Percentiles rank a stretch among this genome's conserved stretches.
Evolutionary conservation across 2,113 vertebrate genomes (phyloP).

Genomic region (Platichthys flesus): DNA sequence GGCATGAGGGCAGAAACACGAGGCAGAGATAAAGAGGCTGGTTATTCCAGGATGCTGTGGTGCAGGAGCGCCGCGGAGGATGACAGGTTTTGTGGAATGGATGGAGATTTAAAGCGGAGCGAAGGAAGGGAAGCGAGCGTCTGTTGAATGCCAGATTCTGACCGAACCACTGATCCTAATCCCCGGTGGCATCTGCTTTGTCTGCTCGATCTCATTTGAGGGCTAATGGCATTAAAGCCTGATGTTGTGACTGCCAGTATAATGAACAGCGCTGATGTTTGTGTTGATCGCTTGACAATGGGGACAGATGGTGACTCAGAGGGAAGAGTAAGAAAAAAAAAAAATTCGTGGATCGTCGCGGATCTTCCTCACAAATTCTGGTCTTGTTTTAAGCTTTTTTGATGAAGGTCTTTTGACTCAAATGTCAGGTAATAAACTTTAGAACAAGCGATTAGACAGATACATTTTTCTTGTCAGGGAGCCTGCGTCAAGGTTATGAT

Average conservation of each 20-base stretch:
- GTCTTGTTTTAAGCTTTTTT: background rate
- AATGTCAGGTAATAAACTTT: background rate
- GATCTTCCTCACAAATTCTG: too few species aligned
- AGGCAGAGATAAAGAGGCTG: slow-evolving; percentile 61
- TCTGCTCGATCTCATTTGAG: slow-evolving; percentile 33
- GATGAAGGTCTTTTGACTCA: background rate
- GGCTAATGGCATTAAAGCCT: slow-evolving; percentile 25
- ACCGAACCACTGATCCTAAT: slow-evolving; percentile 32
- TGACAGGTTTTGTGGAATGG: slow-evolving; percentile 63
- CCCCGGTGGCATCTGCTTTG: slow-evolving; percentile 32
- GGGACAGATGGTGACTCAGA: background rate
- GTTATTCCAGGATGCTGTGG: slow-evolving; percentile 60
- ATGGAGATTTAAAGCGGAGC: slow-evolving; percentile 49
- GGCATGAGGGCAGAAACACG: slow-evolving; percentile 29
- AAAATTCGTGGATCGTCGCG: too few species aligned
- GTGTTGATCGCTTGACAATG: background rate
- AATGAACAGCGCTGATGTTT: slow-evolving; percentile 19
- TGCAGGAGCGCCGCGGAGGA: slow-evolving; percentile 48
- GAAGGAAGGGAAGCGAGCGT: slow-evolving; percentile 22
- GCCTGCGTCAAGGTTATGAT: background rate
- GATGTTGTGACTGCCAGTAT: slow-evolving; percentile 4
- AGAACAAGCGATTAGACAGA: background rate
- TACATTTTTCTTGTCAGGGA: background rate
- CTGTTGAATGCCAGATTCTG: slow-evolving; percentile 37
- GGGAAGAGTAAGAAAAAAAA: background rate